Evolutionary conservation across 2,797 vertebrate genomes (phyloP).

Genomic region (Lateolabrax maculatus): DNA sequence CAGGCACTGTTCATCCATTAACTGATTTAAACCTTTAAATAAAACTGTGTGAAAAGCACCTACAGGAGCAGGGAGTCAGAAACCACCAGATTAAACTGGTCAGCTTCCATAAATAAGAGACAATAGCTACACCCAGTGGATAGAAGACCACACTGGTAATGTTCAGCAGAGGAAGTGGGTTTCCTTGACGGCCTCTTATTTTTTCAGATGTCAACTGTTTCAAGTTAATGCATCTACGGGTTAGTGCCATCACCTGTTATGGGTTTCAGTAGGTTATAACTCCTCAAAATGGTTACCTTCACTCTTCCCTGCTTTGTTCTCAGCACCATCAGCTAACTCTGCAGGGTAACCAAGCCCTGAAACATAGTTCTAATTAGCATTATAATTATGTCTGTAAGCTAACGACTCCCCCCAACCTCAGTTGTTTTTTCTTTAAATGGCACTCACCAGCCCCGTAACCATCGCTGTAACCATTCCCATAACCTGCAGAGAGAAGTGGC

Average conservation of each 20-base stretch:
- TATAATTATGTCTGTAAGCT: conserved; percentile 38
- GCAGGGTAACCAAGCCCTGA: conserved; percentile 79
- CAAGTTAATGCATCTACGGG: conserved; percentile 53
- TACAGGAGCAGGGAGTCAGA: conserved; percentile 48
- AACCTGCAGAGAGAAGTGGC: conserved; percentile 72
- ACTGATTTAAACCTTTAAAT: not conserved
- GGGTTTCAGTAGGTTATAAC: conserved; percentile 33
- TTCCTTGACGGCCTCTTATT: conserved; percentile 36
- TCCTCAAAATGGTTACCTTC: conserved; percentile 70
- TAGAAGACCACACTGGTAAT: conserved; percentile 23
- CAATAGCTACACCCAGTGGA: conserved; percentile 73
- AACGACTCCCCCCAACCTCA: not conserved
- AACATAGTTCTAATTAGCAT: conserved; percentile 79
- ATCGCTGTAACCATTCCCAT: conserved; percentile 79
- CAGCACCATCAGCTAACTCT: conserved; percentile 79
- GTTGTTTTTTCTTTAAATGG: not conserved
- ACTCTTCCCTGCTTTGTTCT: conserved; percentile 78
- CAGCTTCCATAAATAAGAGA: conserved; percentile 53
- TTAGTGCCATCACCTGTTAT: conserved; percentile 56
- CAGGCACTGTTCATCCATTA: not conserved
- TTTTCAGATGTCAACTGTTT: conserved; percentile 1
- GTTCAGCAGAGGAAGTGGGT: conserved; percentile 22
- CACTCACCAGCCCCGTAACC: conserved; percentile 84
- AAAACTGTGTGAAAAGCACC: conserved; percentile 40
- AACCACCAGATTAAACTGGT: conserved; percentile 46